These are phyloP conservation scores for Diorhabda sublineata DNA, from an alignment of 1,140 invertebrate species.

Conservation along the genomic window DNA sequence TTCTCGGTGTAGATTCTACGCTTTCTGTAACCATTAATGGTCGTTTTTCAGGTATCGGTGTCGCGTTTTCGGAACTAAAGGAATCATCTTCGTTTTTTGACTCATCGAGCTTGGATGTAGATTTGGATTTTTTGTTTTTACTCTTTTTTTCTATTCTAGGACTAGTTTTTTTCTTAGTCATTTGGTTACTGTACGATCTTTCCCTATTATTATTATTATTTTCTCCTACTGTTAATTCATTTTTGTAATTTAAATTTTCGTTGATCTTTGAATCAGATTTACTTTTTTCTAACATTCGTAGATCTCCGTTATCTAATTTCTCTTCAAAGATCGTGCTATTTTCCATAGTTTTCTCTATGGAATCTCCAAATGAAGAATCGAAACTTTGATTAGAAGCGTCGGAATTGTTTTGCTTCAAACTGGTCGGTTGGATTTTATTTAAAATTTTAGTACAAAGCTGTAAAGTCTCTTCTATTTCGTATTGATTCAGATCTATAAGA, in stretches of 20 bases:
- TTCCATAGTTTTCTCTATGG: constrained; percentile 13
- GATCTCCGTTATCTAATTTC: constrained; percentile 22
- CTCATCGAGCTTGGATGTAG: constrained; percentile 52
- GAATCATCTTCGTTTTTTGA: constrained; percentile 47
- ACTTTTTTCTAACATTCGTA: constrained; percentile 55
- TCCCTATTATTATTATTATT: constrained; percentile 33
- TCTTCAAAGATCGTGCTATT: constrained; percentile 8
- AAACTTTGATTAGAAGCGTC: constrained; percentile 17
- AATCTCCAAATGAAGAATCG: constrained; percentile 4
- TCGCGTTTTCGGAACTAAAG: constrained; percentile 16
- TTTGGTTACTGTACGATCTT: constrained; percentile 48
- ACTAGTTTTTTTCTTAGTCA: constrained; percentile 47
- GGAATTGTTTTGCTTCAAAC: constrained; percentile 27
- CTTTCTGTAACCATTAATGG: constrained; percentile 7
- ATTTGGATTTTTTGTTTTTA: constrained; percentile 54
- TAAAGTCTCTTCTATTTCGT: constrained; percentile 63
- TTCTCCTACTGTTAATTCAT: constrained; percentile 41
- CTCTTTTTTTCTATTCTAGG: constrained; percentile 52
- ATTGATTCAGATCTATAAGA: constrained; percentile 56
- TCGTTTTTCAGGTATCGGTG: constrained; percentile 20
- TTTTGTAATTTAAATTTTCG: constrained; percentile 54
- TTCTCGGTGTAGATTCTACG: constrained; percentile 16
- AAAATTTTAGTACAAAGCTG: constrained; percentile 72
- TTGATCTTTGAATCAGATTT: constrained; percentile 64
- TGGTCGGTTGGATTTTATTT: constrained; percentile 67